Evolutionary conservation across 2,797 vertebrate species (phyloP), one percentile per base, ranked within the genome.

Genomic region (Pogoniulus pusillus): DNA sequence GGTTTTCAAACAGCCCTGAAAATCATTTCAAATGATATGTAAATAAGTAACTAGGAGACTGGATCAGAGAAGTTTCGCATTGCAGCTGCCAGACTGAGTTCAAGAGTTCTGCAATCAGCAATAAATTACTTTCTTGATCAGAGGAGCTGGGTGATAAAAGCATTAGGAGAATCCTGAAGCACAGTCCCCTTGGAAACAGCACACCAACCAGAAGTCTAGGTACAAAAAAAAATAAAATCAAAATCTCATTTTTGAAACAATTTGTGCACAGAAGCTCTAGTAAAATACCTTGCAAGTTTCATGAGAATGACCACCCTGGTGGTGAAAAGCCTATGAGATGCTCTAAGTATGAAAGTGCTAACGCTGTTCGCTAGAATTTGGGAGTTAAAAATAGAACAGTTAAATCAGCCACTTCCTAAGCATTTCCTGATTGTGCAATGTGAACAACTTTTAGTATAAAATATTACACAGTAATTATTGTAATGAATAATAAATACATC

Each of bases 31-130:
- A 96, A 95, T 93, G 96, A 96, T 97, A 98, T 97, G 97, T 97
- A 97, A 98, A 98, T 97, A 97, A 97, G 96, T 96, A 96, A 96
- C 94, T 95, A 96, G 96, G 94, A 97, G 95, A 95, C 94, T 93
- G 96, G 98, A 97, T 98, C 97, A 96, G 97, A 98, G 97, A 97
- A 97, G 97, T 97, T 97, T 95, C 92, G 96, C 80, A 95, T 87
- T 96, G 94, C 89, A 97, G 97, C 97, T 97, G 95, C 95, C 85
- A 96, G 96, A 95, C 92, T 91, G 93, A 96, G 95, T 97, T 98
- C 95, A 97, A 98, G 97, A 97, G 97, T 97, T 97, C 96, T 96
- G 97, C 96, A 95, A 97, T 97, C 97, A 97, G 92, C 93, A 96
- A 95, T 94, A 97, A 97, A 97, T 96, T 93, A 94, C 94, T 97